Base-by-base conservation (phyloP, 2,113 vertebrate genomes). In the Sarotherodon lohbergeri region DNA sequence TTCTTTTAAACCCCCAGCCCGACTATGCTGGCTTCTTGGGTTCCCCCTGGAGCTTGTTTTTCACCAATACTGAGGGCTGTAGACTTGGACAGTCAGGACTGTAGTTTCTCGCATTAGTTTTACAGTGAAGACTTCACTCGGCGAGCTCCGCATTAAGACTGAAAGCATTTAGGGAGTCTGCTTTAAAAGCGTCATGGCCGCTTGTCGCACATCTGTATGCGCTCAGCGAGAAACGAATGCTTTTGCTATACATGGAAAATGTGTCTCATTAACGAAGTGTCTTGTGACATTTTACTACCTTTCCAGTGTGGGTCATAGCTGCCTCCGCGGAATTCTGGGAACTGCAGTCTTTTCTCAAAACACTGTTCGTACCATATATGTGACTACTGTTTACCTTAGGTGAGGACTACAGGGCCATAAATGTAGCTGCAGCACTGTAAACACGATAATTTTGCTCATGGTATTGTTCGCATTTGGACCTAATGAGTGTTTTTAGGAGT, bases 261-360 rank as follows among this genome's bases (percentile, higher is more conserved):
- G 84, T 93, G 90, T 88, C 89, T 96, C 94, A 94, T 94, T 91
- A 90, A 91, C 80, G 90, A 91, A 94, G 94, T 92, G 96, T 97
- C 97, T 97, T 97, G 96, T 97, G 97, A 97, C 97, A 97, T 96
- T 97, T 97, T 95, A 96, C 94, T 94, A 94, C 94, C 96, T 93
- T 91, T 93, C 90, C 91, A 94, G 52, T 95, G 81, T 84, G 91
- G 96, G 92, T 94, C 93, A 92, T 89, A 56, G 55, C 87, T 87
- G 8, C 41, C 13, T 24, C 85, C 43, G 71, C 5, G 61, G 96
- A 36, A 95, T 94, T n/a, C 80, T 96, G 97, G 97, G 97, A 95
- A 84, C 89, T 94, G 95, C 82, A 96, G 96, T 95, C 12, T 13
- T 57, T 43, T 48, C 16, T 14, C 36, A 41, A 41, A 68, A 41